Percentiles rank a stretch among this genome's conserved stretches.
Conservation (phyloP, 2,888 invertebrate species). For the Cryptocephalus moraei region DNA sequence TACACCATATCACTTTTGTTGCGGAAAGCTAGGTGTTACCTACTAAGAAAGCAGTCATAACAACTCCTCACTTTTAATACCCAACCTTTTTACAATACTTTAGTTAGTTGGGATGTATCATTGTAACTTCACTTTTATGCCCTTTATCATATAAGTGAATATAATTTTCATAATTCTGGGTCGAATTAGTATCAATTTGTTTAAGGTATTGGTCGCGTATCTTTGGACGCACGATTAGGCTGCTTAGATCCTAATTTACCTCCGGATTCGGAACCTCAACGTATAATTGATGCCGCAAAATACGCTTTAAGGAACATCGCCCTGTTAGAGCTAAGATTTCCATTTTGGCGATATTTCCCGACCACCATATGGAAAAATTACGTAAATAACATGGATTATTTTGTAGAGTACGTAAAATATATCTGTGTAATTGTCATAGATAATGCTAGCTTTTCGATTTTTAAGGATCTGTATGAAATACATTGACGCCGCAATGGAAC, state of each 20-base stretch:
- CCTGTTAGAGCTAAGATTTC: slow-evolving; percentile 52
- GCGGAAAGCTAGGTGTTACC: too few species aligned
- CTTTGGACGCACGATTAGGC: slow-evolving; percentile 53
- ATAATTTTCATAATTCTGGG: too few species aligned
- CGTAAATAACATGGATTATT: slow-evolving; percentile 55
- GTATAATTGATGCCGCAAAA: slow-evolving; percentile 54
- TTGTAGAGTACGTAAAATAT: slow-evolving; percentile 46
- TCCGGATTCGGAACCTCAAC: slow-evolving; percentile 44
- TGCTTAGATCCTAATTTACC: slow-evolving; percentile 48
- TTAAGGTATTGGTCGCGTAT: slow-evolving; percentile 55
- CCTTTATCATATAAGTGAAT: too few species aligned
- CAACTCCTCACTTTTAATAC: too few species aligned
- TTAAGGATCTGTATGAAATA: slow-evolving; percentile 54
- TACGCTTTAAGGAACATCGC: slow-evolving; percentile 58
- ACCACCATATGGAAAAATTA: slow-evolving; percentile 53
- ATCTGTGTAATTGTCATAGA: neutral
- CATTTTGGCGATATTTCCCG: slow-evolving; percentile 56
- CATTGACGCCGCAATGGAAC: slow-evolving; percentile 43
- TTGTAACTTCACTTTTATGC: too few species aligned
- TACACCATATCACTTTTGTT: too few species aligned
- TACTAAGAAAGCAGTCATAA: too few species aligned
- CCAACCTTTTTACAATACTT: too few species aligned
- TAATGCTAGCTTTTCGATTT: slow-evolving; percentile 11
- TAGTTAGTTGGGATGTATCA: too few species aligned
- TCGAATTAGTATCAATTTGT: neutral